Percentiles rank a stretch among this genome's conserved stretches.
phyloP scores from a whole-genome alignment of 1,140 invertebrate genomes.

The Probaryconus sp. region DNA sequence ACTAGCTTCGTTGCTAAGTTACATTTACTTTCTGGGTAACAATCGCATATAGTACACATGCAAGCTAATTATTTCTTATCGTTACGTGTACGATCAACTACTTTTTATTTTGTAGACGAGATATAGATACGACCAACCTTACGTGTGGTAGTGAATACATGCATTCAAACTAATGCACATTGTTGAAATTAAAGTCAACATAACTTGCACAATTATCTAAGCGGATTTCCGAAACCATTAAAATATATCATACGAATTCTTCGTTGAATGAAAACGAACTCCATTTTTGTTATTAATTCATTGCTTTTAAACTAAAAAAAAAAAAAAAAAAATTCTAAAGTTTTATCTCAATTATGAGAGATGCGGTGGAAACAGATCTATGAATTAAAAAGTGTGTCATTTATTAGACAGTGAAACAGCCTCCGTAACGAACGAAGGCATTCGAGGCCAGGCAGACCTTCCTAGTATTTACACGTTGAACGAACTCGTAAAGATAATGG shows the following conservation, averaged over 20 bases:
- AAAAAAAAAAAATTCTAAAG: not conserved
- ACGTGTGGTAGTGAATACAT: slow-evolving; percentile 10
- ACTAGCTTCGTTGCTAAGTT: no score
- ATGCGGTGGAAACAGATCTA: slow-evolving; percentile 18
- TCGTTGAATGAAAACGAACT: no score
- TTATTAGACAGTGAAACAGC: slow-evolving; percentile 50
- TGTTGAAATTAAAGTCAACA: slow-evolving; percentile 8
- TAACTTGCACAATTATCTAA: slow-evolving; percentile 11
- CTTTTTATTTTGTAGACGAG: slow-evolving; percentile 12
- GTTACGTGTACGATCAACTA: slow-evolving; percentile 16
- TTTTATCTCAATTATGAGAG: slow-evolving; percentile 3
- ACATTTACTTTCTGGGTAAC: slow-evolving; percentile 14
- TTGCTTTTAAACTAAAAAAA: not conserved
- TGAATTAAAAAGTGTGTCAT: slow-evolving; percentile 56
- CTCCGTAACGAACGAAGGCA: slow-evolving; percentile 52
- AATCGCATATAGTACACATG: slow-evolving; percentile 1
- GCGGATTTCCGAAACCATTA: not conserved
- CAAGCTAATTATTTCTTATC: slow-evolving; percentile 44
- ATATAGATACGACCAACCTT: slow-evolving; percentile 9
- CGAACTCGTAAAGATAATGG: slow-evolving; percentile 73
- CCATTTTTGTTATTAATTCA: no score
- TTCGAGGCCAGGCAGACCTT: slow-evolving; percentile 60
- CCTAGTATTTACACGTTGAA: slow-evolving; percentile 61
- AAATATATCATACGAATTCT: no score
- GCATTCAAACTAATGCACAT: slow-evolving; percentile 11